Evolutionary conservation across 35 echinoderm and acorn worm species (phyloP).

Genomic region (Holothuria glaberrima): DNA sequence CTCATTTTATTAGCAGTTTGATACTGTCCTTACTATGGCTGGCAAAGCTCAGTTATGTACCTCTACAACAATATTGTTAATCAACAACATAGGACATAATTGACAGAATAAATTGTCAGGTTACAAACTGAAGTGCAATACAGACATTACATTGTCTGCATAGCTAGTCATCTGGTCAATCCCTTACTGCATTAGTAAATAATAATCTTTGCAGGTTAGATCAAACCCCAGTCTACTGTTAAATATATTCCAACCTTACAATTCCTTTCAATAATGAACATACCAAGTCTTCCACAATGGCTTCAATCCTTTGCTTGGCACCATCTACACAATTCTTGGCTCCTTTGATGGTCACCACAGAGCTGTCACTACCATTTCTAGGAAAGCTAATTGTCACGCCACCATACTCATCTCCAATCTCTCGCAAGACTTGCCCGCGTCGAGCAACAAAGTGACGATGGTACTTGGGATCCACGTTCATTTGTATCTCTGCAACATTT

Average conservation of each 20-base stretch:
- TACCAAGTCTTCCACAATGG: slow-evolving; percentile 96
- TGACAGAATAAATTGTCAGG: no score
- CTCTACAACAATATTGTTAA: no score
- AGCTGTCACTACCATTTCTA: slow-evolving; percentile 82
- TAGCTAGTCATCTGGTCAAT: no score
- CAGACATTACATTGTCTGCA: not conserved
- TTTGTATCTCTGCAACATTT: slow-evolving; percentile 83
- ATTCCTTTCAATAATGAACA: not conserved
- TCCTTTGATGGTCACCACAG: slow-evolving; percentile 78
- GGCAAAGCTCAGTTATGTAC: no score
- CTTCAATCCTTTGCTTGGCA: slow-evolving; percentile 76
- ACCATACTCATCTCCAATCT: slow-evolving; percentile 94
- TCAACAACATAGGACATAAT: no score
- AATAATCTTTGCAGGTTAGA: no score
- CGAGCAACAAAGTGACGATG: slow-evolving; percentile 96
- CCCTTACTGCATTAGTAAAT: not conserved
- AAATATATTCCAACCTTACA: no score
- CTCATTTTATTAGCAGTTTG: no score
- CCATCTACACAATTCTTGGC: slow-evolving; percentile 89
- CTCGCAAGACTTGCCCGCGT: slow-evolving; percentile 85
- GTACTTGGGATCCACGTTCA: slow-evolving; percentile 88
- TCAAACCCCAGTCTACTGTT: no score
- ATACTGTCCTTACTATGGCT: no score
- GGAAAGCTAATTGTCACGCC: slow-evolving; percentile 96
- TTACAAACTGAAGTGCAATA: no score